phyloP scores from a whole-genome alignment of 2,113 vertebrate genomes.

The Vireo altiloquus region DNA sequence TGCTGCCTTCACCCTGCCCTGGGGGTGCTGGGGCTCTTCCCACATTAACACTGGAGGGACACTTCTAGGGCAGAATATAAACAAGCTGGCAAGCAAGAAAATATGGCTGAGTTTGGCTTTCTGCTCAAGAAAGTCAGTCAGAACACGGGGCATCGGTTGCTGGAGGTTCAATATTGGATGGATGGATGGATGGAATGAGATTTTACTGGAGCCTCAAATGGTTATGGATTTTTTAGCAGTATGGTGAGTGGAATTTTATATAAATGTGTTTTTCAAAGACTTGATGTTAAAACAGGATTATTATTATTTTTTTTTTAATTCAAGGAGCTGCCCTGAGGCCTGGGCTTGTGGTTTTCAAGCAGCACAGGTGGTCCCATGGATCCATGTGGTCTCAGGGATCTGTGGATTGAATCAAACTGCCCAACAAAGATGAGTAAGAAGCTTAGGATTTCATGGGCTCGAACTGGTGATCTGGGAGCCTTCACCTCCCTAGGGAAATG shows the following conservation, averaged over 20 bases:
- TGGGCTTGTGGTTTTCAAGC: neutral
- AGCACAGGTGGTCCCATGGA: neutral
- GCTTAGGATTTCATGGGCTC: neutral
- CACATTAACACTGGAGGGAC: rapidly evolving
- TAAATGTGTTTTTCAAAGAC: neutral
- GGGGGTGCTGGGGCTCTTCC: neutral
- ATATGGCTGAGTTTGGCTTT: neutral
- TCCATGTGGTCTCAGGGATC: rapidly evolving
- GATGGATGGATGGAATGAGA: neutral
- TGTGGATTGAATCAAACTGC: neutral
- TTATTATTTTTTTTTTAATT: neutral
- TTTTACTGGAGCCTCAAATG: neutral
- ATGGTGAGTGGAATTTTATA: neutral
- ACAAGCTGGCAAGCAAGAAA: neutral
- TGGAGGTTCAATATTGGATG: neutral
- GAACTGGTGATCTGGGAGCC: neutral
- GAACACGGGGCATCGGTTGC: rapidly evolving
- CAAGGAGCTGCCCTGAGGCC: neutral
- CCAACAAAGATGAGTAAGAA: neutral
- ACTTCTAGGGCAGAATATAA: neutral
- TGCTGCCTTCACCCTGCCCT: neutral
- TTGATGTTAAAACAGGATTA: neutral
- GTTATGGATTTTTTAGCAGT: neutral
- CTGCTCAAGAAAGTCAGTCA: neutral
- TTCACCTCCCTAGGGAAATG: neutral